A percentile compares a stretch with the other conserved stretches of the same genome.
These are phyloP conservation scores for Caenorhabditis japonica DNA, from an alignment of 2,888 invertebrate genomes.

Conservation along the genomic window DNA sequence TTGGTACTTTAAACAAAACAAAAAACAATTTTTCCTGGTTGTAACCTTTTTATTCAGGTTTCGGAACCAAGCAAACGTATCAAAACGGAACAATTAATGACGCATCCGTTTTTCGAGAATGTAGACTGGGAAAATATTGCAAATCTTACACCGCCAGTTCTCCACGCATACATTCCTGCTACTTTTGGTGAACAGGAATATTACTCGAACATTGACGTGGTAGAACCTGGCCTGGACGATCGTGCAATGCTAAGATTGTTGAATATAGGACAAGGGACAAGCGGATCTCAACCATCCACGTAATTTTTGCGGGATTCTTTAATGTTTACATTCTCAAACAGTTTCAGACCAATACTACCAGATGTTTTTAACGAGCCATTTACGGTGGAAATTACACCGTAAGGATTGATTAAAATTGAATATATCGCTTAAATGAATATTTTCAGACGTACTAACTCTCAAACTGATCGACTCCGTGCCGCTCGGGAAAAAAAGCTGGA, in stretches of 20 bases:
- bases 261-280: conserved; percentile 8
- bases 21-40: too few species aligned
- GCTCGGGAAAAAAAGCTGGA: conserved; percentile 51
- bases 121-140: conserved; percentile 87
- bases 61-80: conserved; percentile 80
- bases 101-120: conserved; percentile 88
- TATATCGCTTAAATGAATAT: neutral
- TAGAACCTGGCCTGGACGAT: conserved; percentile 90
- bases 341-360: conserved; percentile 11
- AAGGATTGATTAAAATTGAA: neutral
- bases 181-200: conserved; percentile 82
- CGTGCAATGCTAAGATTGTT: conserved; percentile 78
- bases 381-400: conserved; percentile 1
- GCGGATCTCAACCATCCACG: conserved; percentile 23
- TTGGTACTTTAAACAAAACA: conserved; percentile 79
- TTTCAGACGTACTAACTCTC: conserved; percentile 23
- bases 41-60: conserved; percentile 31
- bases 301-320: too few species aligned
- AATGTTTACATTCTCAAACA: neutral
- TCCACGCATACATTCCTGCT: conserved; percentile 85
- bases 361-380: conserved; percentile 4
- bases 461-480: conserved; percentile 1
- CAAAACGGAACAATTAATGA: conserved; percentile 83
- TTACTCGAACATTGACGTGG: conserved; percentile 78
- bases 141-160: conserved; percentile 54